Evolutionary conservation across 1,140 invertebrate genomes (phyloP).

Genomic region (Octopus bimaculoides): DNA sequence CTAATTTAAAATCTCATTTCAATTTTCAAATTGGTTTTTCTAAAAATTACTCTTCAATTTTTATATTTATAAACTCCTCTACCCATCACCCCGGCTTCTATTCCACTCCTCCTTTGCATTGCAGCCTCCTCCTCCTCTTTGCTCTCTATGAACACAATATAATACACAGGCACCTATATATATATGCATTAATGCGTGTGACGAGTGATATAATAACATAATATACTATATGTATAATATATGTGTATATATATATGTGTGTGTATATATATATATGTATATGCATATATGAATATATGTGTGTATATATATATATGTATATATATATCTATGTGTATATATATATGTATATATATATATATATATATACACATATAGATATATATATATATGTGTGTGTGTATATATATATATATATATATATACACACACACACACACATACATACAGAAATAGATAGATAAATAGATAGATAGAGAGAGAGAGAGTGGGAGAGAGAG

Average conservation of each 20-base stretch:
- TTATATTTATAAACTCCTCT: too few species aligned
- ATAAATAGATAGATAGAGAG: too few species aligned
- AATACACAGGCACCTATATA: too few species aligned
- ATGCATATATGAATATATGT: not conserved
- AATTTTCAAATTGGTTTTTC: too few species aligned
- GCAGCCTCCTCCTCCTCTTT: not conserved
- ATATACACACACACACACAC: not conserved
- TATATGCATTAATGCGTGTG: too few species aligned
- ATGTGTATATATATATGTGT: not conserved
- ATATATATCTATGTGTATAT: not conserved
- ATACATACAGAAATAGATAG: too few species aligned
- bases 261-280: not conserved
- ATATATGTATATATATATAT: constrained; percentile 2
- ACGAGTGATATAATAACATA: too few species aligned
- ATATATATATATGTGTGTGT: not conserved
- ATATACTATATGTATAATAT: too few species aligned
- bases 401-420: constrained; percentile 2
- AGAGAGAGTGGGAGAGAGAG: too few species aligned
- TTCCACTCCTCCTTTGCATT: not conserved
- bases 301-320: not conserved
- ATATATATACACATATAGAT: not conserved
- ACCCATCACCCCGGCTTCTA: too few species aligned
- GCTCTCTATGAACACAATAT: not conserved
- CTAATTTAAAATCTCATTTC: too few species aligned
- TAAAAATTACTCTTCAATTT: too few species aligned